These are phyloP conservation scores for Anhinga anhinga DNA, from an alignment of 2,113 vertebrate species.

Conservation along the genomic window DNA sequence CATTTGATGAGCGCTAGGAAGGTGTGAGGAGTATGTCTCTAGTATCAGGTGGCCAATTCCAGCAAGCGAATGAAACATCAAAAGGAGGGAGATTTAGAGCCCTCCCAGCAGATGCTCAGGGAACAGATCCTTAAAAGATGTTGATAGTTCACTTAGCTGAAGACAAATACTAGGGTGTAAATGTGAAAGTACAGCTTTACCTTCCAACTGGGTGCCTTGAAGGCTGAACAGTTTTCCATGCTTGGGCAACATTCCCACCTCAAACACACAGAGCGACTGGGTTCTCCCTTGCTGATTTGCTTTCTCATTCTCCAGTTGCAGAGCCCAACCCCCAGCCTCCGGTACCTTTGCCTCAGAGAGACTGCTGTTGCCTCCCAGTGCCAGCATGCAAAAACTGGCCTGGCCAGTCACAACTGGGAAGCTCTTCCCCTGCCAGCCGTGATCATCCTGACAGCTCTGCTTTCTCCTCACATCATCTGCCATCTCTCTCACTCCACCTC, in stretches of 20 bases:
- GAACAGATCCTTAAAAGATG: neutral
- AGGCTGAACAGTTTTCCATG: neutral
- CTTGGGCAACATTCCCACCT: neutral
- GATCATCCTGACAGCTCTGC: constrained; percentile 63
- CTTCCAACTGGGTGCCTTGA: neutral
- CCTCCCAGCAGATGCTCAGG: neutral
- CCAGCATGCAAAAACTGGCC: neutral
- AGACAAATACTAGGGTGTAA: neutral
- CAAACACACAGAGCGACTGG: neutral
- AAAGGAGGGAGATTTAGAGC: neutral
- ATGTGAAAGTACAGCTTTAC: neutral
- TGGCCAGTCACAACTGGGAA: constrained; percentile 25
- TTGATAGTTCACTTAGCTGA: neutral
- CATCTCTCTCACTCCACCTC: neutral
- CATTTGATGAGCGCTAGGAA: neutral
- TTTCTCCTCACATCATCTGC: constrained; percentile 38
- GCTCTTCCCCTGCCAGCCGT: neutral
- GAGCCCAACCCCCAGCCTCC: neutral
- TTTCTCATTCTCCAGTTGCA: neutral
- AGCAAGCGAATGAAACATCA: neutral
- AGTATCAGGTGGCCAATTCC: neutral
- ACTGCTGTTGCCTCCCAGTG: neutral
- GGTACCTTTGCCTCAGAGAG: neutral
- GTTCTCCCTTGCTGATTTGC: neutral
- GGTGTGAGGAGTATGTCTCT: neutral